Conservation (phyloP, 2,113 vertebrate genomes). For the Megaceryle torquata region DNA sequence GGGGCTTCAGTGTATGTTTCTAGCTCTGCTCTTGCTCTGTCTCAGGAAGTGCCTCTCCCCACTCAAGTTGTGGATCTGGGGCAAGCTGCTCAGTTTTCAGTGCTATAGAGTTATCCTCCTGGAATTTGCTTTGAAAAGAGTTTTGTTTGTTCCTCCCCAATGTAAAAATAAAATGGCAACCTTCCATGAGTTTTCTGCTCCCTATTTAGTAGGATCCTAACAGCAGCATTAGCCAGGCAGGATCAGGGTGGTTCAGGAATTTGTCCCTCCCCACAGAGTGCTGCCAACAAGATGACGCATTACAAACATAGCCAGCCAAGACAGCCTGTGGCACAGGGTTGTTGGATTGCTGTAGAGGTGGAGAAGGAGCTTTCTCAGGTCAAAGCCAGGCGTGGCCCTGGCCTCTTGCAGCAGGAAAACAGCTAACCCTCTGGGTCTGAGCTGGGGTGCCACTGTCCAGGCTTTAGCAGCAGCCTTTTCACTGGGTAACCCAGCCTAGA, state of each 20-base stretch:
- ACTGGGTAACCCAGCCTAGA: rapidly evolving
- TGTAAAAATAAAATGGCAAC: not conserved
- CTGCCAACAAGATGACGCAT: constrained; percentile 38
- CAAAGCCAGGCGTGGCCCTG: not conserved
- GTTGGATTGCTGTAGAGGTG: not conserved
- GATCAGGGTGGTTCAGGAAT: constrained; percentile 22
- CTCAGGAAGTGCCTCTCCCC: not conserved
- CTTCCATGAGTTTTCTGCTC: not conserved
- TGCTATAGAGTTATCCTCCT: not conserved
- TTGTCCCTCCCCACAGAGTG: not conserved
- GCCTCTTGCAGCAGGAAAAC: not conserved
- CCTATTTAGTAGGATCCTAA: not conserved
- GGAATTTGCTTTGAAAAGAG: not conserved
- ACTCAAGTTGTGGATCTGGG: not conserved
- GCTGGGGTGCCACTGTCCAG: not conserved
- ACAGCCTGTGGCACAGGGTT: not conserved
- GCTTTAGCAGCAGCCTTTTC: not conserved
- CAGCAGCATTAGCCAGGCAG: not conserved
- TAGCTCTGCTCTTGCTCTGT: not conserved
- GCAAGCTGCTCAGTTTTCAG: not conserved
- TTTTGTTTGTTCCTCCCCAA: not conserved
- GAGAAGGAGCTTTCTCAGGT: not conserved
- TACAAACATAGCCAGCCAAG: constrained; percentile 21
- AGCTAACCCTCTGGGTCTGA: rapidly evolving
- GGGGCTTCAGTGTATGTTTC: not conserved